These are phyloP conservation scores for Paraescarpia echinospica DNA, from an alignment of 1,140 invertebrate species.

Conservation along the genomic window DNA sequence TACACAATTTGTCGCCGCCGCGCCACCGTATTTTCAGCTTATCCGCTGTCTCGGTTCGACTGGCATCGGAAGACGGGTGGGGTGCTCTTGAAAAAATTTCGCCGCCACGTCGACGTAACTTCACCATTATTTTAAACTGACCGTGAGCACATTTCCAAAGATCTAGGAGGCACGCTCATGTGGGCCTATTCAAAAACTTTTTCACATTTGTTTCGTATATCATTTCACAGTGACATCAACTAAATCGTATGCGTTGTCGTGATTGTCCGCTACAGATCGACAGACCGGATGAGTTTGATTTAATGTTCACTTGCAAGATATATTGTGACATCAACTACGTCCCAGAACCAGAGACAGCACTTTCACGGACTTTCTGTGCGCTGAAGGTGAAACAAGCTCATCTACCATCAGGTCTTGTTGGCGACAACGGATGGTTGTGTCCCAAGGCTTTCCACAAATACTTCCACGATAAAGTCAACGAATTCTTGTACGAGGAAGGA, in stretches of 20 bases:
- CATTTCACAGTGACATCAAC: no score
- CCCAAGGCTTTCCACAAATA: neutral
- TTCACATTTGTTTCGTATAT: no score
- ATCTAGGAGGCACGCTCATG: no score
- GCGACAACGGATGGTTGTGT: neutral
- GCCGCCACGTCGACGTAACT: no score
- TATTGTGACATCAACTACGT: neutral
- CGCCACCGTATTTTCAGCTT: no score
- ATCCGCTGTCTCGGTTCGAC: no score
- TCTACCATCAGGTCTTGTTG: neutral
- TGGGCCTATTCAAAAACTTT: no score
- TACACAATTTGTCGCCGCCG: no score
- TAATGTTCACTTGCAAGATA: slow-evolving; percentile 6
- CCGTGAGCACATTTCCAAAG: no score
- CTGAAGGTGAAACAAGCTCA: neutral
- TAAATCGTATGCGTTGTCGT: neutral
- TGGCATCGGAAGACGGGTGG: no score
- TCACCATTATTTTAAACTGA: no score
- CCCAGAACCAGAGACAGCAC: neutral
- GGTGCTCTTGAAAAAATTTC: no score
- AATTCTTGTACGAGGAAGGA: neutral
- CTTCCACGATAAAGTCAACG: slow-evolving; percentile 7
- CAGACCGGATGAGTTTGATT: slow-evolving; percentile 8
- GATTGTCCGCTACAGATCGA: neutral
- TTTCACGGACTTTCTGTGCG: neutral